phyloP scores from a whole-genome alignment of 1,140 invertebrate species.

The Drosophila eugracilis region DNA sequence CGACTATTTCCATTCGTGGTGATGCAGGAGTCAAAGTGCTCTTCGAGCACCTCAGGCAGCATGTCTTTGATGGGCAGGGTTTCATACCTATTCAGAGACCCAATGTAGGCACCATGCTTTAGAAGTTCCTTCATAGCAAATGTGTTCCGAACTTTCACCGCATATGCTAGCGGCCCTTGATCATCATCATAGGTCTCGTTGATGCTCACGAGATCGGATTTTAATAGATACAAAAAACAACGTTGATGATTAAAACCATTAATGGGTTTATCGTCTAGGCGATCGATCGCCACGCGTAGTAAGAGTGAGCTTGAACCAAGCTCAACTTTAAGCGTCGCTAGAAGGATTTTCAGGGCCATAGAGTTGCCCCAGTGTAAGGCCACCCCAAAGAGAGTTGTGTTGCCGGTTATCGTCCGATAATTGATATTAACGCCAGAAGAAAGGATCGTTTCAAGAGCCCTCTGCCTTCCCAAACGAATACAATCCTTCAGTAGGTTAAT shows the following conservation, averaged over 20 bases:
- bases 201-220: conserved; percentile 86
- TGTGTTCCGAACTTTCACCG: conserved; percentile 88
- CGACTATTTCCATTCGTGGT: conserved; percentile 87
- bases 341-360: conserved; percentile 87
- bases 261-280: conserved; percentile 82
- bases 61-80: conserved; percentile 90
- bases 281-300: conserved; percentile 87
- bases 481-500: conserved; percentile 87
- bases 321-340: conserved; percentile 85
- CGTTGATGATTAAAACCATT: conserved; percentile 84
- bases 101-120: conserved; percentile 89
- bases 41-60: conserved; percentile 87
- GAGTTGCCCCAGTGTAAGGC: conserved; percentile 87
- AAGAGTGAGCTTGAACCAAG: conserved; percentile 86
- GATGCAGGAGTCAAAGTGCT: conserved; percentile 90
- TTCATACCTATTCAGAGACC: conserved; percentile 88
- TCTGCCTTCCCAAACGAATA: conserved; percentile 87
- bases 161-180: conserved; percentile 93
- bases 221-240: conserved; percentile 87
- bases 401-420: conserved; percentile 60
- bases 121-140: conserved; percentile 88
- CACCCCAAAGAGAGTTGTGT: conserved; percentile 49
- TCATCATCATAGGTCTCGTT: conserved; percentile 89
- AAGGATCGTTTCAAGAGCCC: conserved; percentile 86
- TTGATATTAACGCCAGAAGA: conserved; percentile 86